Base-by-base conservation (phyloP, 2,113 vertebrate species). In the Cololabis saira region DNA sequence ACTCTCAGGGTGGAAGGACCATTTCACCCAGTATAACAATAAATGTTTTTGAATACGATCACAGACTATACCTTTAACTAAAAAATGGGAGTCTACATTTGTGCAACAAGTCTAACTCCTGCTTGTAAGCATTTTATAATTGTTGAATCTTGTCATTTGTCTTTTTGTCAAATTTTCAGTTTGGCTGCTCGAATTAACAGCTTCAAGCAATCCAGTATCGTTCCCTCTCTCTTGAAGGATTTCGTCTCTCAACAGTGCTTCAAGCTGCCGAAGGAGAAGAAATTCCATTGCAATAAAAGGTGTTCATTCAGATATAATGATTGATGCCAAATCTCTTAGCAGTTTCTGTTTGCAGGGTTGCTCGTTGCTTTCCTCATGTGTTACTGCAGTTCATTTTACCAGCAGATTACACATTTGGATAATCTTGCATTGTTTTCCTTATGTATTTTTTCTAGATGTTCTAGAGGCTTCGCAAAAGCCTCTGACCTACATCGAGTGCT, bases 151-250 rank as follows among this genome's bases (percentile, higher is more conserved):
- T 71, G 19, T 48, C 37, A 51, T 43, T 68, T 70, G 10, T 76
- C 18, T 71, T 47, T 66, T 48, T 69, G 37, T 71, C 17, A 40
- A 17, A 70, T 51, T 74, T 11, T 2, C 75, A 96, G 95, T 21
- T 71, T 96, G 78, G 91, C 84, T 3, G 66, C 21, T 47, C 81
- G 81, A 76, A 85, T 95, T 68, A 72, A 44, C 62, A 89, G 62
- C 62, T 56, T 1, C 0, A 84, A 71, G 52, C 41, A 63, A 14
- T 57, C 74, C 42, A 79, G 54, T 1, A n/a, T 24, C 0, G 22
- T 55, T 1, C 52, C 84, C 2, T 52, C 12, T 1, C 61, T 91
- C 3, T 76, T 96, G 53, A 81, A 33, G 24, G 66, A 92, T 42
- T 80, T 8, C 0, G 54, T 95, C 0, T 70, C 93, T 47, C 62